These are phyloP conservation scores for Gandaritis pyraliata DNA, from an alignment of 2,888 invertebrate genomes.

Conservation along the genomic window DNA sequence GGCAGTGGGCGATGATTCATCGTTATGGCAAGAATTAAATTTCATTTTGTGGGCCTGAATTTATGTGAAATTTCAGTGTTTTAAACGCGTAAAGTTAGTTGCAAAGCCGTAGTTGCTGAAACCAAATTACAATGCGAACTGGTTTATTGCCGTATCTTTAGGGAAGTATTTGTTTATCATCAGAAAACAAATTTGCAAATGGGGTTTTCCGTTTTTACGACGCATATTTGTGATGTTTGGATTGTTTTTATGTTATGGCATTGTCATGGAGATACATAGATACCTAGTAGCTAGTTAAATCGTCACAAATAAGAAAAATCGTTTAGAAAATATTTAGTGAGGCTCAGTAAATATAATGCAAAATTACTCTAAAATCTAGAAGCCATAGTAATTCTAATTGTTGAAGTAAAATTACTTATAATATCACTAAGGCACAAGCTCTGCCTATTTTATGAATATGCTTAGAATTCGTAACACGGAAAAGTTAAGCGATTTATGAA, in stretches of 20 bases:
- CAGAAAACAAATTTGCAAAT: conserved; percentile 34
- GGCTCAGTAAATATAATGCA: not conserved
- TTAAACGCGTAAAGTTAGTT: conserved; percentile 66
- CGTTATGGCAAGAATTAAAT: conserved; percentile 63
- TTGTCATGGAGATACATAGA: too few relatives aligned
- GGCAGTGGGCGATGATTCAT: conserved; percentile 21
- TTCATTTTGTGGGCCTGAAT: conserved; percentile 66
- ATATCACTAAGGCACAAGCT: conserved; percentile 32
- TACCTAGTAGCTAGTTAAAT: too few relatives aligned
- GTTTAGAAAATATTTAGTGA: not conserved
- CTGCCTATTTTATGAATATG: conserved; percentile 37
- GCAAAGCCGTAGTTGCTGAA: conserved; percentile 63
- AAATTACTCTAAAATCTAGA: not conserved
- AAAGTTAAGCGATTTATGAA: conserved; percentile 45
- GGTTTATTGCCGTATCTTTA: conserved; percentile 58
- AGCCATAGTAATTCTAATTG: conserved; percentile 32
- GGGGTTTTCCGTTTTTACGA: conserved; percentile 29
- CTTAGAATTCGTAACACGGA: conserved; percentile 41
- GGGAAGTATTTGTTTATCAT: conserved; percentile 32
- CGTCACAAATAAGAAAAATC: too few relatives aligned
- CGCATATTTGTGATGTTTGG: conserved; percentile 6
- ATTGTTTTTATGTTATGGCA: not conserved
- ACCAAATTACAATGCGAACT: conserved; percentile 71
- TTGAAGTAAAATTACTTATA: conserved; percentile 27
- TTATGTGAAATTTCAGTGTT: conserved; percentile 66